Base-by-base conservation (phyloP, 2,113 vertebrate species). In the Cynoglossus semilaevis region DNA sequence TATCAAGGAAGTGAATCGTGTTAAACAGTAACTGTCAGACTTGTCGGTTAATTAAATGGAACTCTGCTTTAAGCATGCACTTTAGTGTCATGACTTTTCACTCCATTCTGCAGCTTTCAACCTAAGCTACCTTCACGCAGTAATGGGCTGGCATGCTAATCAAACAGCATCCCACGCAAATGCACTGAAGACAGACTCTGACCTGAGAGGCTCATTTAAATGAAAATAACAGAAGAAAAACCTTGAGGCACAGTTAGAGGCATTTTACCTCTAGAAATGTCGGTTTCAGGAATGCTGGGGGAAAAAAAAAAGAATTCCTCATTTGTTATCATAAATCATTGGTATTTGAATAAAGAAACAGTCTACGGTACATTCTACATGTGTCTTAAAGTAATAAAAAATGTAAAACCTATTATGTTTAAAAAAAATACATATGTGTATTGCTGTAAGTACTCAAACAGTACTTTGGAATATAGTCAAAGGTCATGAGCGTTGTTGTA, bases 11-110 rank as follows among this genome's bases (percentile, higher is more conserved):
- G 77, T 76, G 81, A 74, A 79, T 77, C 70, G 73, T 74, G 81
- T 87, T 82, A 80, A 85, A 81, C 78, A 75, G 61, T 76, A 75
- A 80, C 76, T 83, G 84, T 81, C 80, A 83, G 75, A 77, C 73
- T 76, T 55, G 74, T 77, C 60, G 36, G 76, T 80, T 87, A 85
- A 87, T 86, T 88, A 85, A 86, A 80, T 42, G 55, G 68, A 74
- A 67, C 79, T 71, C 77, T 63, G 71, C 81, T 80, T 74, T 59
- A 69, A 82, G 19, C 41, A 22, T 37, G 46, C 58, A 59, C 55
- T 71, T 74, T 64, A 70, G 68, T 79, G 72, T 70, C 76, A 61
- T 45, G 63, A 75, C 80, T 76, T 83, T 69, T 79, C 58, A 78
- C 61, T 74, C 50, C 65, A 71, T 58, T 52, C 18, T 67, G 58